Base-by-base conservation (phyloP, 1,140 invertebrate species). In the Arion vulgaris region DNA sequence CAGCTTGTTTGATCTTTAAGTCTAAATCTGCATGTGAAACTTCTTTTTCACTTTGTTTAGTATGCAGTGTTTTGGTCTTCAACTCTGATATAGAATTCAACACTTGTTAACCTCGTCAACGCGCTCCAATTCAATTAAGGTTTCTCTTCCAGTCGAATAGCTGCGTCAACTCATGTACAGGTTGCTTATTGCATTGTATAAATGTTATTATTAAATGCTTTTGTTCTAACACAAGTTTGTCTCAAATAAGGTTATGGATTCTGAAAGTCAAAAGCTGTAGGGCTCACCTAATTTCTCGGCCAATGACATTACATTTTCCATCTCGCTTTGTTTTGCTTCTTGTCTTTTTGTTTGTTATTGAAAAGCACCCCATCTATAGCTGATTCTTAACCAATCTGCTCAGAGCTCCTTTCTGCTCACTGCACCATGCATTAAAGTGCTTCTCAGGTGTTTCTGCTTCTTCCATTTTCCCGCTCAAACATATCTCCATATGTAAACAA, bases 281-380 rank as follows among this genome's bases (percentile, higher is more conserved):
- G 53, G 53, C 19, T 57, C 26, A 19, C 23, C 7, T 2, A 57
- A 57, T 1, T 2, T n/a, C 19, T n/a, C 17, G 19, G 26, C 53
- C 53, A 57, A 23, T 19, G 9, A 9, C 9, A 57, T n/a, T 57
- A 57, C 17, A 4, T 57, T 1, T 57, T 57, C 53, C 53, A 57
- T 57, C 53, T 57, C 9, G 9, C 23, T 19, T 57, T 57, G 17
- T 23, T n/a, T 19, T 19, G 2, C 1, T 19, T 1, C 23, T n/a
- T 57, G 23, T 57, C 53, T n/a, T n/a, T 19, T 57, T 57, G 53
- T 57, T 23, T 57, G 53, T 71, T 71, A 71, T 71, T 71, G 38
- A 28, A 34, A 41, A 39, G 39, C 69, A 45, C 80, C 15, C 69
- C 26, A 49, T 32, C 0, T 1, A 15, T 15, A 7, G 7, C 45